Percentiles rank a stretch among this genome's conserved stretches.
phyloP scores from a whole-genome alignment of 2,888 invertebrate species.

The Phyllotreta cruciferae region DNA sequence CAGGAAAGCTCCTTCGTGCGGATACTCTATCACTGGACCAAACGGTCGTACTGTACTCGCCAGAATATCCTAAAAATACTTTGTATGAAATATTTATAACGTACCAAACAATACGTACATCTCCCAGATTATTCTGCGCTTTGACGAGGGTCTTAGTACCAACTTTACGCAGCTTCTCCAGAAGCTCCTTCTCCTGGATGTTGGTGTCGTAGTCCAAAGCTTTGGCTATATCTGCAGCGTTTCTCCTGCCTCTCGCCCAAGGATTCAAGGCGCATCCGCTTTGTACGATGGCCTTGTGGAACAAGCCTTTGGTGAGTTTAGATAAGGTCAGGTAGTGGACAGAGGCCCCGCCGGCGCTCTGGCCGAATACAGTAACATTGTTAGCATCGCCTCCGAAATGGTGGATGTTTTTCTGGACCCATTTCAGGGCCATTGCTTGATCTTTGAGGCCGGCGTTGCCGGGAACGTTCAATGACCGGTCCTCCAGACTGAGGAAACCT shows the following conservation, averaged over 20 bases:
- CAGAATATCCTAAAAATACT: constrained; percentile 40
- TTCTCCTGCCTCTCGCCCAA: constrained; percentile 49
- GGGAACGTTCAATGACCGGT: constrained; percentile 61
- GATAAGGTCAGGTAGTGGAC: constrained; percentile 62
- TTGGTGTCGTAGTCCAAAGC: constrained; percentile 42
- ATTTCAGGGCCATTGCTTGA: constrained; percentile 62
- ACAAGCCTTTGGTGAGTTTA: constrained; percentile 58
- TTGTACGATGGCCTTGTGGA: constrained; percentile 52
- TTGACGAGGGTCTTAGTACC: constrained; percentile 41
- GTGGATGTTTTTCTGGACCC: constrained; percentile 62
- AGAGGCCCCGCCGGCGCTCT: constrained; percentile 63
- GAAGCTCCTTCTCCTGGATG: constrained; percentile 45
- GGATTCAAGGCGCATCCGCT: constrained; percentile 50
- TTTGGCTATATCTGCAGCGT: constrained; percentile 42
- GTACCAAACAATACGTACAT: constrained; percentile 35
- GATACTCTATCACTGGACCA: constrained; percentile 47
- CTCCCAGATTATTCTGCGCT: constrained; percentile 41
- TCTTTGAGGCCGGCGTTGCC: constrained; percentile 66
- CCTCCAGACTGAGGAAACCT: constrained; percentile 63
- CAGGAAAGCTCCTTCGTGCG: constrained; percentile 49
- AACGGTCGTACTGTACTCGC: constrained; percentile 41
- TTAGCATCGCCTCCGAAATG: constrained; percentile 63
- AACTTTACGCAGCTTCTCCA: constrained; percentile 43
- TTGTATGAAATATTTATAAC: constrained; percentile 37
- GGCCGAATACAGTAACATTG: constrained; percentile 64